phyloP scores from a whole-genome alignment of 2,113 vertebrate genomes.

The Megaptera novaeangliae region DNA sequence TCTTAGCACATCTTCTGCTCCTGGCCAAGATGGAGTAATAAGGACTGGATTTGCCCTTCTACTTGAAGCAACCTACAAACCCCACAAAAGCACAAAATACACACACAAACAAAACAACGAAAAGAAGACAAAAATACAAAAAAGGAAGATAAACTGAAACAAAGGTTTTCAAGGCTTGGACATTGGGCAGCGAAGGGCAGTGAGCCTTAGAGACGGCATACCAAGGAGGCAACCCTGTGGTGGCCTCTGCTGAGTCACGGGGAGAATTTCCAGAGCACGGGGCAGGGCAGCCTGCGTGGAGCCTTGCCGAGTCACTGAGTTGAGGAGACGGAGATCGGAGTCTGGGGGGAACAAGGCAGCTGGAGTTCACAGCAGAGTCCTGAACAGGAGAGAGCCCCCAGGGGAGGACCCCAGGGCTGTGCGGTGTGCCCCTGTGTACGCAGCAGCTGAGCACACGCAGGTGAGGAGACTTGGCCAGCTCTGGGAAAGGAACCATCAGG shows the following conservation, averaged over 20 bases:
- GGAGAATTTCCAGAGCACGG: neutral
- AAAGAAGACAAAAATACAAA: neutral
- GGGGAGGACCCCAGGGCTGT: neutral
- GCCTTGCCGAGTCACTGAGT: accelerated
- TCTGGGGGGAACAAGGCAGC: neutral
- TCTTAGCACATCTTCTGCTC: neutral
- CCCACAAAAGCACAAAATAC: neutral
- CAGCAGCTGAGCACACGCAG: neutral
- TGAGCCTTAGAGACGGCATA: neutral
- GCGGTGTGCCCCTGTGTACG: neutral
- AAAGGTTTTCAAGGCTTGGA: neutral
- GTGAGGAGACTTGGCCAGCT: neutral
- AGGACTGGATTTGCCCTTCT: neutral
- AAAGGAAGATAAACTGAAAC: neutral
- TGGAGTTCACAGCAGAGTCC: neutral
- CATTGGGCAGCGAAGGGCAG: neutral
- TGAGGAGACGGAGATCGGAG: neutral
- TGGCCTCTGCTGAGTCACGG: neutral
- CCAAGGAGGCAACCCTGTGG: neutral
- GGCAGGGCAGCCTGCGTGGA: neutral
- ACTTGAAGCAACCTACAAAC: neutral
- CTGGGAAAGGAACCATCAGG: neutral
- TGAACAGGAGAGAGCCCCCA: neutral
- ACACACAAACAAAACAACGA: too few species aligned
- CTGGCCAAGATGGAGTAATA: neutral